Percentiles rank a stretch among this genome's conserved stretches.
Conservation (phyloP, 2,797 vertebrate genomes). For the Diplodus sargus region DNA sequence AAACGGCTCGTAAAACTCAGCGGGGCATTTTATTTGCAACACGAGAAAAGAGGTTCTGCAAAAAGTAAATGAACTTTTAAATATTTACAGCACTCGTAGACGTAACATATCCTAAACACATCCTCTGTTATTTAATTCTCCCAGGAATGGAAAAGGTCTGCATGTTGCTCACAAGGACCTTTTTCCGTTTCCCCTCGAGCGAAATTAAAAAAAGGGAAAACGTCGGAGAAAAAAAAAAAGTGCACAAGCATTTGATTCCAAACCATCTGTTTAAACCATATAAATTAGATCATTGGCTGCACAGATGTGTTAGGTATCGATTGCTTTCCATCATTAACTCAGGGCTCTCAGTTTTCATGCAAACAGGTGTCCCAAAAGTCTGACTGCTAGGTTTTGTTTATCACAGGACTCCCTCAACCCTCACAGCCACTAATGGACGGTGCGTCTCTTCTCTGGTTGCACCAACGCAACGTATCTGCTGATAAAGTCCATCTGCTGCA, state of each 20-base stretch:
- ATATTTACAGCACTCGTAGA: conserved; percentile 31
- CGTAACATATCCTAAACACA: conserved; percentile 24
- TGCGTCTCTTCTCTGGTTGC: conserved; percentile 74
- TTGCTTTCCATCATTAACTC: conserved; percentile 70
- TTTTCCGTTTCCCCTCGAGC: fast-evolving
- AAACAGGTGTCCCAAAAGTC: conserved; percentile 81
- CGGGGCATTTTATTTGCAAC: conserved; percentile 36
- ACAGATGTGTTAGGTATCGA: conserved; percentile 52
- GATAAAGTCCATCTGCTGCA: conserved; percentile 50
- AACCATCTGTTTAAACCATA: conserved; percentile 67
- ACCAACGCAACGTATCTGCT: conserved; percentile 51
- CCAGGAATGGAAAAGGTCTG: not conserved
- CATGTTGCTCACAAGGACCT: not conserved
- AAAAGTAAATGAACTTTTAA: conserved; percentile 9
- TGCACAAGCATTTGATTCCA: conserved; percentile 33
- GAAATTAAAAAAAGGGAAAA: conserved; percentile 15
- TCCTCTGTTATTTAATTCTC: not conserved
- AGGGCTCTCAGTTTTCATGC: conserved; percentile 75
- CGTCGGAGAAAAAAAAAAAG: not conserved
- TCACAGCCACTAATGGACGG: conserved; percentile 46
- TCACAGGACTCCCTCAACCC: conserved; percentile 33
- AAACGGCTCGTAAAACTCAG: not conserved
- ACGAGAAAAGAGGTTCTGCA: conserved; percentile 3
- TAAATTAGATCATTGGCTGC: conserved; percentile 35
- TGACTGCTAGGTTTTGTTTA: conserved; percentile 50